Conservation (phyloP, 2,888 invertebrate species). For the Ligdia adustata region DNA sequence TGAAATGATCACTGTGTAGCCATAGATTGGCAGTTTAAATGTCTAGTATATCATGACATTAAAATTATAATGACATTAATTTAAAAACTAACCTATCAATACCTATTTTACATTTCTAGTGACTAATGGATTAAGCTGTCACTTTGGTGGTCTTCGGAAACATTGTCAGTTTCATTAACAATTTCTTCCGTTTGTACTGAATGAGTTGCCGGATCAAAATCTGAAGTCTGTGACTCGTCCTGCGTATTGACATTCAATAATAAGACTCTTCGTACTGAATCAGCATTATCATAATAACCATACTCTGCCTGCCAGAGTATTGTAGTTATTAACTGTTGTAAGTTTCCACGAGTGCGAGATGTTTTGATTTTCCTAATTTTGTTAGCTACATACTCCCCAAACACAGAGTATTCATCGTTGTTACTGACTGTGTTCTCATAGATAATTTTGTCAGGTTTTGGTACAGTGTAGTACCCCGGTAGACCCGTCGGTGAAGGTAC, state of each 20-base stretch:
- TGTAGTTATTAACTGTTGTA: constrained; percentile 75
- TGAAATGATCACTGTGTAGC: too few species aligned
- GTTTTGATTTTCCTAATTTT: constrained; percentile 68
- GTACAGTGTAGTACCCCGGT: constrained; percentile 46
- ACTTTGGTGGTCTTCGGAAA: constrained; percentile 11
- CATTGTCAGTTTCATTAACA: constrained; percentile 30
- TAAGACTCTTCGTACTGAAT: constrained; percentile 66
- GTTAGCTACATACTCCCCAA: constrained; percentile 75
- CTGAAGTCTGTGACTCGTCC: constrained; percentile 24
- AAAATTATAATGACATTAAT: too few species aligned
- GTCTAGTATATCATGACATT: too few species aligned
- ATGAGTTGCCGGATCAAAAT: constrained; percentile 35
- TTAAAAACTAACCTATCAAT: too few species aligned
- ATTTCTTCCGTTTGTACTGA: constrained; percentile 39
- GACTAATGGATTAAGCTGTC: constrained; percentile 8
- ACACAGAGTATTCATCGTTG: constrained; percentile 70
- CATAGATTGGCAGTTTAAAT: too few species aligned
- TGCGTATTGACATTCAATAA: constrained; percentile 52
- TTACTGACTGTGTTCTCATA: constrained; percentile 42
- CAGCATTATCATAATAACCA: constrained; percentile 69
- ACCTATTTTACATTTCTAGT: neutral
- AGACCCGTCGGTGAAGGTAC: constrained; percentile 55
- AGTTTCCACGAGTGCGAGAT: constrained; percentile 63
- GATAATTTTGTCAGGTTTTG: constrained; percentile 44
- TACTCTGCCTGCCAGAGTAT: constrained; percentile 77